Base-by-base conservation (phyloP, 2,888 invertebrate genomes). In the Oligia strigilis region DNA sequence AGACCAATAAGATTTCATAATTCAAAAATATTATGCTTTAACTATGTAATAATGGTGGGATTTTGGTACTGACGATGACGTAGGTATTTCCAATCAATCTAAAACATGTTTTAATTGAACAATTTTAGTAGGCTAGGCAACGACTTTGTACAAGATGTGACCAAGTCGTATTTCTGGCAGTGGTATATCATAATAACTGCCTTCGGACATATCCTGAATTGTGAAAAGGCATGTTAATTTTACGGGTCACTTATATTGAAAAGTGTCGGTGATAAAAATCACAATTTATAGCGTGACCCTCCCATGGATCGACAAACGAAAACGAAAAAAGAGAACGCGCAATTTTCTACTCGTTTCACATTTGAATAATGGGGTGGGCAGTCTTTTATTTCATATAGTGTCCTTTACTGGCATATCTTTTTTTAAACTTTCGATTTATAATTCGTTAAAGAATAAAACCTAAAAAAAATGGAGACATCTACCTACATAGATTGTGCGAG, bases 191-290 rank as follows among this genome's bases (percentile, higher is more conserved):
- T 78, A 82, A 85, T 74, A 81, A 78, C 80, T 80, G 46, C 71
- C 60, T 76, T 72, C 74, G 58, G 67, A 77, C 58, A 78, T 78
- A 85, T 67, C 70, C 71, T 77, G 82, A 87, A 85, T 85, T 84
- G 75, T 83, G 87, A 88, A 90, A 90, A 86, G 73, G 78, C 76
- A 81, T 87, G 88, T 85, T 90, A 90, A 91, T 92, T 92, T 92
- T 90, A 91, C 91, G 89, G 89, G 87, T 90, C 91, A 91, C 89
- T 90, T 90, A 87, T 90, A 91, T 89, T 90, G 91, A 90, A 92
- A 91, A 92, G 88, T 90, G 89, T 88, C 75, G 77, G 85, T 89
- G 91, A 91, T 92, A 91, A 91, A 90, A 89, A 91, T 91, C 89
- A 83, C 86, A 90, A 92, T 91, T 91, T 91, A 92, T 89, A 78